These are phyloP conservation scores for Carlito syrichta DNA, from an alignment of 2,113 vertebrate genomes.

Conservation along the genomic window DNA sequence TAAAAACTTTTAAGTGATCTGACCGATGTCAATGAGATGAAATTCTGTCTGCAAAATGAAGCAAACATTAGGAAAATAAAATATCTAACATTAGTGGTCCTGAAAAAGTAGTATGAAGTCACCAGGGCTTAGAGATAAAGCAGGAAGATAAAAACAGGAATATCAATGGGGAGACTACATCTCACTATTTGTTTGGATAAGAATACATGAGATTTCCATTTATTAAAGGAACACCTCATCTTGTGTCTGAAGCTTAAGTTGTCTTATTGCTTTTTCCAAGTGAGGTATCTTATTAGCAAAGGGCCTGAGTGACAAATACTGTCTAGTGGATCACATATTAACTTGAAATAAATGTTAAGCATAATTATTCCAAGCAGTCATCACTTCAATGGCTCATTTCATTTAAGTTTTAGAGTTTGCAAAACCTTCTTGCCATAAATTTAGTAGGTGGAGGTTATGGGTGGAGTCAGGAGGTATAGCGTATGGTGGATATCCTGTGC, in stretches of 20 bases:
- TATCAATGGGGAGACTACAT: background rate
- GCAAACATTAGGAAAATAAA: background rate
- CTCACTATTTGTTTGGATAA: background rate
- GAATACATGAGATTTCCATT: background rate
- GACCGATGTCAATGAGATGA: background rate
- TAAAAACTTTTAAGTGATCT: background rate
- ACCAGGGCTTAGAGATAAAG: background rate
- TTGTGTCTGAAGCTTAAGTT: background rate
- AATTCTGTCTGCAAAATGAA: background rate
- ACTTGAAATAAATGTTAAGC: background rate
- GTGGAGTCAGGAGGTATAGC: background rate
- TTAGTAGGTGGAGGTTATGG: background rate
- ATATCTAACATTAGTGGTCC: background rate
- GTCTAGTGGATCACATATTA: background rate
- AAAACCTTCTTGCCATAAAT: background rate
- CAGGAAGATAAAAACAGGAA: background rate
- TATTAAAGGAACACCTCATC: background rate
- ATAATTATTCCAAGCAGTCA: background rate
- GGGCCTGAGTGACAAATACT: background rate
- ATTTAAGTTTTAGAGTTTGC: background rate
- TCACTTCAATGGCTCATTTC: background rate
- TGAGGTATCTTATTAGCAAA: background rate
- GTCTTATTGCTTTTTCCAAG: background rate
- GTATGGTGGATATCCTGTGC: background rate
- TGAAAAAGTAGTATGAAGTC: background rate